Evolutionary conservation across 2,113 vertebrate genomes (phyloP).

Genomic region (Delphinus delphis): DNA sequence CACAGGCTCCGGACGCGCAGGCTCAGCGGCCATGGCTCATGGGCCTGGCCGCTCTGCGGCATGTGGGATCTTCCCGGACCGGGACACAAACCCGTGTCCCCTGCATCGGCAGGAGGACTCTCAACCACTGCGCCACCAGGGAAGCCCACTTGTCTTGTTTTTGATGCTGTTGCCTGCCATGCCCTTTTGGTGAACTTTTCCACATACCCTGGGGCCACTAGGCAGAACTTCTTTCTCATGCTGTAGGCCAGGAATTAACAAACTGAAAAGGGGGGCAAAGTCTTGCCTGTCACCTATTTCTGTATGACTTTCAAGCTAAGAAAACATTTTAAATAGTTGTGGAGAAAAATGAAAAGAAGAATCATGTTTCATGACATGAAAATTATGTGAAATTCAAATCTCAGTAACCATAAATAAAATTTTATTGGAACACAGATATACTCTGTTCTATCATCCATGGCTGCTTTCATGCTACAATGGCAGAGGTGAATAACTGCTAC

Average conservation of each 20-base stretch:
- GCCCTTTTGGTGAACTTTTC: neutral
- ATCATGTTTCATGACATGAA: neutral
- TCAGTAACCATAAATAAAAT: neutral
- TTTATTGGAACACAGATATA: neutral
- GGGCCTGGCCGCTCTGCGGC: too few species aligned
- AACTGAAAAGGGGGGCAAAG: neutral
- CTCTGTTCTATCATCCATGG: neutral
- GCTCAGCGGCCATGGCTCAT: too few species aligned
- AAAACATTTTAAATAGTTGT: conserved; percentile 1
- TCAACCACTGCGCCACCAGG: too few species aligned
- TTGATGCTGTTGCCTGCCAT: neutral
- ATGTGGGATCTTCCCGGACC: too few species aligned
- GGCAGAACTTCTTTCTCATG: neutral
- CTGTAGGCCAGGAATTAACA: neutral
- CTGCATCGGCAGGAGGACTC: too few species aligned
- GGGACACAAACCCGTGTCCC: too few species aligned
- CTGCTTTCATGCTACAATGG: neutral
- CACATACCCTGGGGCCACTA: neutral
- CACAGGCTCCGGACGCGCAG: too few species aligned
- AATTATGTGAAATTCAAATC: conserved; percentile 35
- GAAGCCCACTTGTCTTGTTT: neutral
- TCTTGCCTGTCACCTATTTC: neutral
- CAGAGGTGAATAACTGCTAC: neutral
- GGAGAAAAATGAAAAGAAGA: neutral
- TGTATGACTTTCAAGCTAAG: neutral